These are phyloP conservation scores for Musca vetustissima DNA, from an alignment of 1,140 invertebrate genomes.

Conservation along the genomic window DNA sequence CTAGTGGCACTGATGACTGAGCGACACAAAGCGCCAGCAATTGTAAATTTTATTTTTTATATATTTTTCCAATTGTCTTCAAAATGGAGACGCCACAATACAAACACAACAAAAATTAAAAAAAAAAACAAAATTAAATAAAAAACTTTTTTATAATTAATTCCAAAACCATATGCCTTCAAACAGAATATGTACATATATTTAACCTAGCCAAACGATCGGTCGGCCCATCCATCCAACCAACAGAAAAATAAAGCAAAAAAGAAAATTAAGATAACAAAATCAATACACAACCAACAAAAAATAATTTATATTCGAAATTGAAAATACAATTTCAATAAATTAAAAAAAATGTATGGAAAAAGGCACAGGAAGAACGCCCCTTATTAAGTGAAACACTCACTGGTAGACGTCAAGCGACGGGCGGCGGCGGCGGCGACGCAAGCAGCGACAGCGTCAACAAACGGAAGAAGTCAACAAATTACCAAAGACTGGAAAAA, in stretches of 20 bases:
- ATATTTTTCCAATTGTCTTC: too few species aligned
- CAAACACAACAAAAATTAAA: background rate
- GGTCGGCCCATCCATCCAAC: background rate
- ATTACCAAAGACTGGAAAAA: too few species aligned
- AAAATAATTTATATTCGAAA: background rate
- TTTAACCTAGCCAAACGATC: background rate
- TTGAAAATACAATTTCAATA: constrained; percentile 2
- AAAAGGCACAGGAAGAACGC: constrained; percentile 18
- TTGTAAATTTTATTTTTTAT: too few species aligned
- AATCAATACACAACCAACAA: background rate
- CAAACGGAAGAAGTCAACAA: too few species aligned
- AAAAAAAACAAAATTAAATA: background rate
- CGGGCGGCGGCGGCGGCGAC: too few species aligned
- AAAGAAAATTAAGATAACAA: constrained; percentile 6
- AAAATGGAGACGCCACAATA: background rate
- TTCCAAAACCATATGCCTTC: too few species aligned
- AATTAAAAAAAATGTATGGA: background rate
- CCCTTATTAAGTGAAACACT: constrained; percentile 14
- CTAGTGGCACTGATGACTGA: too few species aligned
- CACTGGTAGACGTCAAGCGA: too few species aligned
- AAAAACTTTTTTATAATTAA: background rate
- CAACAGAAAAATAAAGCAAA: too few species aligned
- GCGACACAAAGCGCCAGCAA: too few species aligned
- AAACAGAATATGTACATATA: too few species aligned
- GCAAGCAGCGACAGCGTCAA: too few species aligned